Evolutionary conservation across 2,113 vertebrate genomes (phyloP).

Genomic region (Seriola dumerili): DNA sequence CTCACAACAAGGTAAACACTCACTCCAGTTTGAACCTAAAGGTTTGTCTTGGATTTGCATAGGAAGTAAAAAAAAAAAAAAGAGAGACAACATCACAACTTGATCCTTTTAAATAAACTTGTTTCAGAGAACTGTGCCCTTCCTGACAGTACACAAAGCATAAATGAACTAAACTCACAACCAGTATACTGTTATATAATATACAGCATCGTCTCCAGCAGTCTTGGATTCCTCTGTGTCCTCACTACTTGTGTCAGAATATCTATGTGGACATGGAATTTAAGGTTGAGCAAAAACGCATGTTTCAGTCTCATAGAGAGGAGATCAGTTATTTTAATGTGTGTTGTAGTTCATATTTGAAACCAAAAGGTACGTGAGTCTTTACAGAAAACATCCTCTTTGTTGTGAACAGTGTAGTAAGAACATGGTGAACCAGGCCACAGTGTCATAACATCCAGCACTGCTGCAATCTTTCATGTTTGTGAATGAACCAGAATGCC

Average conservation of each 20-base stretch:
- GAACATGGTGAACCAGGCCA: not conserved
- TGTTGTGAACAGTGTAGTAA: not conserved
- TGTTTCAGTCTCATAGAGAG: not conserved
- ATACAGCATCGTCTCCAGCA: not conserved
- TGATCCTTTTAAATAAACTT: slow-evolving; percentile 3
- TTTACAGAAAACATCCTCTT: not conserved
- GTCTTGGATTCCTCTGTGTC: not conserved
- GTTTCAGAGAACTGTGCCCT: slow-evolving; percentile 1
- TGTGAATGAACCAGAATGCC: slow-evolving; percentile 50
- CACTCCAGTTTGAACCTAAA: not conserved
- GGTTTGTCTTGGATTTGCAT: not conserved
- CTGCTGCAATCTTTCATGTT: slow-evolving; percentile 43
- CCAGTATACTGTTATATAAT: not conserved
- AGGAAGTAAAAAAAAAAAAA: not conserved
- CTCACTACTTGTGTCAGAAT: not conserved
- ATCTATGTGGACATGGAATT: not conserved
- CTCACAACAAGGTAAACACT: slow-evolving; percentile 89
- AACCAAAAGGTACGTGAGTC: not conserved
- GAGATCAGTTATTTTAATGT: not conserved
- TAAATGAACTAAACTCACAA: slow-evolving; percentile 23
- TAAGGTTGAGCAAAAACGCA: not conserved
- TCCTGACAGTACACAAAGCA: slow-evolving; percentile 4
- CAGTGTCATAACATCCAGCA: not conserved
- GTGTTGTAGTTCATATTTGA: not conserved
- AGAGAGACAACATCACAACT: not conserved